Percentiles rank a stretch among this genome's conserved stretches.
These are phyloP conservation scores for Clarias platycephalus DNA, from an alignment of 2,797 vertebrate species.

Conservation along the genomic window DNA sequence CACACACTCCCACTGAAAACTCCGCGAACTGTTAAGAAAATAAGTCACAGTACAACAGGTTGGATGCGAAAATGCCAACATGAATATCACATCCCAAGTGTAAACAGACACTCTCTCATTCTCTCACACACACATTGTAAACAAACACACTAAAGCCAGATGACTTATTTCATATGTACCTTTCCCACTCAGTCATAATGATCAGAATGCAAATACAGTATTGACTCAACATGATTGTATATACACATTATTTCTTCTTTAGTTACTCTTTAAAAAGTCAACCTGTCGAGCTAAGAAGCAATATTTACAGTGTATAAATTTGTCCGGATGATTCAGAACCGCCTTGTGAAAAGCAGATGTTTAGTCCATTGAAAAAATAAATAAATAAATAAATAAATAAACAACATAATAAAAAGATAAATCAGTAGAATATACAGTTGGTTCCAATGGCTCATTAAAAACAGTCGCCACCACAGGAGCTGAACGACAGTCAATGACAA, in stretches of 20 bases:
- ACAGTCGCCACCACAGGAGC: slow-evolving; percentile 30
- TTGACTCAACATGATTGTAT: slow-evolving; percentile 65
- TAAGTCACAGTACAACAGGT: slow-evolving; percentile 52
- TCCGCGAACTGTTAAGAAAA: slow-evolving; percentile 22
- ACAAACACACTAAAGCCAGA: slow-evolving; percentile 54
- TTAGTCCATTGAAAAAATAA: slow-evolving; percentile 42
- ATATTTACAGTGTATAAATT: slow-evolving; percentile 71
- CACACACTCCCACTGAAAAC: slow-evolving; percentile 46
- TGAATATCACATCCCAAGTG: slow-evolving; percentile 43
- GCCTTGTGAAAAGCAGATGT: slow-evolving; percentile 56
- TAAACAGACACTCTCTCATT: slow-evolving; percentile 50
- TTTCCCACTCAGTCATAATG: slow-evolving; percentile 60
- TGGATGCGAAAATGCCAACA: slow-evolving; percentile 48
- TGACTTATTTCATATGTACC: slow-evolving; percentile 41
- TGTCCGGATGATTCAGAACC: slow-evolving; percentile 73
- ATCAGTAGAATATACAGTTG: slow-evolving; percentile 44
- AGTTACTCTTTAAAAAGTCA: slow-evolving; percentile 62
- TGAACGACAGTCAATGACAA: slow-evolving; percentile 39
- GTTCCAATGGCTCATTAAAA: slow-evolving; percentile 60
- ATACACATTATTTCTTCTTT: slow-evolving; percentile 72
- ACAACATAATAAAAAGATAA: slow-evolving; percentile 61
- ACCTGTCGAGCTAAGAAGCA: slow-evolving; percentile 52
- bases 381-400: slow-evolving; percentile 21
- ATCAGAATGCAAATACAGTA: slow-evolving; percentile 54
- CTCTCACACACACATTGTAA: slow-evolving; percentile 47